These are phyloP conservation scores for Strigamia maritima DNA, from an alignment of 2,888 invertebrate species.

Conservation along the genomic window DNA sequence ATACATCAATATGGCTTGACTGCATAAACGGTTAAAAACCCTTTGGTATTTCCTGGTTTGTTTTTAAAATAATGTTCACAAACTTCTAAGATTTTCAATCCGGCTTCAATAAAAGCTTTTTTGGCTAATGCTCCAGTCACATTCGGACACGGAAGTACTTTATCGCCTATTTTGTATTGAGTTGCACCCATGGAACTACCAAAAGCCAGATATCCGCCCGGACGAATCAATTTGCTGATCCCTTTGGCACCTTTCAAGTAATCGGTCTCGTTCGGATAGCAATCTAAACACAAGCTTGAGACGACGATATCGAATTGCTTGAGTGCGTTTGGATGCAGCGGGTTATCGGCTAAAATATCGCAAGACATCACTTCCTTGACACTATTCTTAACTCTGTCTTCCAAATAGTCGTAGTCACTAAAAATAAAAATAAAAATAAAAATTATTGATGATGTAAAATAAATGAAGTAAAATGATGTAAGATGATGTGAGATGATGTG, in stretches of 20 bases:
- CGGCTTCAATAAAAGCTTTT: neutral
- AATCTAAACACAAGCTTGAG: constrained; percentile 7
- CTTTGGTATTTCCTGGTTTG: neutral
- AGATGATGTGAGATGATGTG: no score
- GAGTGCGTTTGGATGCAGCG: neutral
- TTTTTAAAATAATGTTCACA: neutral
- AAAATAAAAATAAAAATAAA: no score
- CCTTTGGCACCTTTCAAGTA: neutral
- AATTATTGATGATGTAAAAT: no score
- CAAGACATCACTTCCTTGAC: neutral
- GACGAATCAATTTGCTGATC: neutral
- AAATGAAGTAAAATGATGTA: no score
- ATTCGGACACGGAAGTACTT: neutral
- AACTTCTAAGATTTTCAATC: neutral
- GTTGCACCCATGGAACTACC: neutral
- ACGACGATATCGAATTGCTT: constrained; percentile 12
- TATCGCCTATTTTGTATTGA: neutral
- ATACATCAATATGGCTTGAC: neutral
- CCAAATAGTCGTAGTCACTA: neutral
- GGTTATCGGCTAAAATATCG: neutral
- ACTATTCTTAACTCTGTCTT: neutral
- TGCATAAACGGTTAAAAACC: neutral
- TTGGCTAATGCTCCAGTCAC: neutral
- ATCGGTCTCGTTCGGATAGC: neutral
- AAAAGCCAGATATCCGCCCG: neutral